Base-by-base conservation (phyloP, 2,888 invertebrate genomes). In the Parnassius orleans region DNA sequence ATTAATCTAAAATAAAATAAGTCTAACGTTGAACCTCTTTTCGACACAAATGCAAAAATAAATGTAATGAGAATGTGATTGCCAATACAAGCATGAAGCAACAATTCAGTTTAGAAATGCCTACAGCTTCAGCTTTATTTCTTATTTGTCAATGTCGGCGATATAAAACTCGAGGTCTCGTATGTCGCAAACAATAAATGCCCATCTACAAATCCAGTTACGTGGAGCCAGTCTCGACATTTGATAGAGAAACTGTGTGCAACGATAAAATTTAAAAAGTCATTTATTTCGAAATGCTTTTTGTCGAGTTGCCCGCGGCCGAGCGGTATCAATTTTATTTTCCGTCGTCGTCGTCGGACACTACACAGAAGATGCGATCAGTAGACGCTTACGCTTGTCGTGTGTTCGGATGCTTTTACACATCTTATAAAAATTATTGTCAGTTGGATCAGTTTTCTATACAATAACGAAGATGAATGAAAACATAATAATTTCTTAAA, bases 261-360 rank as follows among this genome's bases (percentile, higher is more conserved):
- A 90, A 88, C 89, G 91, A 90, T 90, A 86, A 90, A 91, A 90
- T 91, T 91, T 91, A 89, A 91, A 91, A 91, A 91, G 90, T 91
- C 90, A 91, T 91, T 91, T 91, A 90, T 90, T 88, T 91, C 84
- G 83, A 87, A 91, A 90, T 91, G 84, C 90, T 89, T 90, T 90
- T 89, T 89, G 90, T 89, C 89, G 84, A 82, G 78, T 77, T 82
- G 89, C 90, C 85, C 86, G 87, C 79, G 89, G 90, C 86, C 71
- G 73, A 80, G 80, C 82, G 85, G 86, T 90, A 90, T 90, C 90
- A 89, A 90, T 90, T 91, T 89, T 90, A 90, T 90, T 90, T 89
- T 88, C 84, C 78, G 83, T 81, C 83, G 85, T 73, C 82, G 88
- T 86, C 78, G 85, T 75, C 74, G 66, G 55, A 47, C 61, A 57